Evolutionary conservation across 1,140 invertebrate genomes (phyloP).

Genomic region (Venustaconcha ellipsiformis): DNA sequence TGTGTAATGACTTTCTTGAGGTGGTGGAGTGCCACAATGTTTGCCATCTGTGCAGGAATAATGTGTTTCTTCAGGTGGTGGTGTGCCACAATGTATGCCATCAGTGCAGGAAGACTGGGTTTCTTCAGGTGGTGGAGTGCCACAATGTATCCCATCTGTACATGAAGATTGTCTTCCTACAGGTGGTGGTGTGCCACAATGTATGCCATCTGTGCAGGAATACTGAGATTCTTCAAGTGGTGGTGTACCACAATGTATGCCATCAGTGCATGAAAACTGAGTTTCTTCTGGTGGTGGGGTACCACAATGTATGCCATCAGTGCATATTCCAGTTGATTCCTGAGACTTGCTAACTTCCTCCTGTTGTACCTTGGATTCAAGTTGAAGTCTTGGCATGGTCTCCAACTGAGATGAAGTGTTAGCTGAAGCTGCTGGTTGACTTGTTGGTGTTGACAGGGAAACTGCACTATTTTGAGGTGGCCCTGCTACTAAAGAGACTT

Average conservation of each 20-base stretch:
- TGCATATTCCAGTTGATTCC: slow-evolving; percentile 15
- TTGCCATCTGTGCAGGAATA: slow-evolving; percentile 12
- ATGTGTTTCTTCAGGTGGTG: slow-evolving; percentile 21
- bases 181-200: slow-evolving; percentile 34
- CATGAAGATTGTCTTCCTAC: not conserved
- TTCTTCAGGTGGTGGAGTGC: slow-evolving; percentile 27
- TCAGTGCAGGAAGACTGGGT: slow-evolving; percentile 10
- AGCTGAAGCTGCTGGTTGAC: no score
- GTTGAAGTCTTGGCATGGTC: no score
- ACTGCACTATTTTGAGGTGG: no score
- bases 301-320: slow-evolving; percentile 35
- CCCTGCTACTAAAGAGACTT: no score
- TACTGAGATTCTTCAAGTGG: slow-evolving; percentile 21
- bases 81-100: slow-evolving; percentile 23
- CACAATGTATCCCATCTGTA: slow-evolving; percentile 24
- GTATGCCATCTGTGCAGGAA: slow-evolving; percentile 26
- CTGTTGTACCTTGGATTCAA: no score
- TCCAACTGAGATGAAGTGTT: no score
- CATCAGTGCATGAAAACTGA: slow-evolving; percentile 19
- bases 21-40: slow-evolving; percentile 22
- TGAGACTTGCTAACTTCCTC: not conserved
- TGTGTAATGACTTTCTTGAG: not conserved
- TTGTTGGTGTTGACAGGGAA: no score
- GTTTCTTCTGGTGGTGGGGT: slow-evolving; percentile 25
- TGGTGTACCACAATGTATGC: slow-evolving; percentile 30